These are phyloP conservation scores for Asteroscopus sphinx DNA, from an alignment of 2,888 invertebrate genomes.

Conservation along the genomic window DNA sequence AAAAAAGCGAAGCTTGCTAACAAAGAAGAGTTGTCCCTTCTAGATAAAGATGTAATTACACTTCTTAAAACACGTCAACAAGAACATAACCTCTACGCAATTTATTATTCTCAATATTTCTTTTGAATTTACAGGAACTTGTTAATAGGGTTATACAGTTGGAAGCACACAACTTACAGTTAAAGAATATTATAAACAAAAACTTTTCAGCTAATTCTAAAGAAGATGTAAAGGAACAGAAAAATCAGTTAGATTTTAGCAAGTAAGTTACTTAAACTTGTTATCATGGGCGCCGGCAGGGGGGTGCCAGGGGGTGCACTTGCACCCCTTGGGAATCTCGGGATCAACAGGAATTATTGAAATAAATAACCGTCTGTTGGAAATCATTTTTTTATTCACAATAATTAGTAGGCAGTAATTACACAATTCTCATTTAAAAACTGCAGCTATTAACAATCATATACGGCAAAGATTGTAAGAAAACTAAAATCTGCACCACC, in stretches of 20 bases:
- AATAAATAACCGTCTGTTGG: no score
- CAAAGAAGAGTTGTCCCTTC: constrained; percentile 69
- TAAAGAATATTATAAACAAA: constrained; percentile 92
- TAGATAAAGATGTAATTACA: constrained; percentile 76
- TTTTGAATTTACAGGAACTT: constrained; percentile 89
- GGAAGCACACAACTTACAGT: constrained; percentile 94
- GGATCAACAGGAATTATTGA: no score
- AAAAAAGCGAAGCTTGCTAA: constrained; percentile 63
- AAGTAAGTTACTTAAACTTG: constrained; percentile 77
- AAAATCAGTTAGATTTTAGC: constrained; percentile 91
- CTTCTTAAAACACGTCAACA: background rate
- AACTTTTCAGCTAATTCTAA: constrained; percentile 68
- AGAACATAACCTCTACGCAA: constrained; percentile 54
- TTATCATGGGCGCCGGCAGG: no score
- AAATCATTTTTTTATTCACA: no score
- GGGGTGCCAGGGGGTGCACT: no score
- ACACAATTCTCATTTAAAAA: no score
- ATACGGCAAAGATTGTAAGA: no score
- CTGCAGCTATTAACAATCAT: no score
- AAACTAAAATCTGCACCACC: no score
- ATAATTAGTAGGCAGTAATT: no score
- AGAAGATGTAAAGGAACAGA: constrained; percentile 51
- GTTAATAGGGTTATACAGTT: constrained; percentile 92
- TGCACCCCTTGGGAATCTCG: no score
- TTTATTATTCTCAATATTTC: constrained; percentile 3